Base-by-base conservation (phyloP, 2,888 invertebrate genomes). In the Pollenia amentaria region DNA sequence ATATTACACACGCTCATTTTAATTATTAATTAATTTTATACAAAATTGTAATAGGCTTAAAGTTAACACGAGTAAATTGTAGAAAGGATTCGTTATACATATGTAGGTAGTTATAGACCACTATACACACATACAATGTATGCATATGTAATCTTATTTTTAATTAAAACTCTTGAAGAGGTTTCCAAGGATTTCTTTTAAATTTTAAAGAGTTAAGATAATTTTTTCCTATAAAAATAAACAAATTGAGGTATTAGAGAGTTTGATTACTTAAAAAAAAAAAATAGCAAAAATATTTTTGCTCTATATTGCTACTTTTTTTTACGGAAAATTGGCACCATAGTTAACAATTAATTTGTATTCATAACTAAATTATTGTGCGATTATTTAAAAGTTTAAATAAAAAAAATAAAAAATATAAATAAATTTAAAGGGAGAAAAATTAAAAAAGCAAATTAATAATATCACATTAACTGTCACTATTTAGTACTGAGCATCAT, bases 301-400 rank as follows among this genome's bases (percentile, higher is more conserved):
- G 62, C 75, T 60, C 38, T 64, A 16, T 46, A 18, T 53, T 29
- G 29, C 8, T 53, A 29, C 8, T n/a, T 48, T 53, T 29, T 79
- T 53, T 9, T n/a, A n/a, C 67, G 62, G 48, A 80, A 72, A 75
- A 75, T 82, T 75, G 75, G 73, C 75, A 73, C 65, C 55, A 60
- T 60, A 69, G n/a, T 40, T 53, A 48, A 64, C n/a, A 46, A 69
- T 38, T 51, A 69, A 48, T 55, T 42, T 53, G 12, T 42, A 1
- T 42, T 29, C 42, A 62, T 10, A 62, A 62, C 9, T 9, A 18
- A 21, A 55, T 21, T 55, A 55, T 55, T 12, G 6, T n/a, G 55
- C 8, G 14, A 42, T 11, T 44, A 57, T 55, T 62, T 73, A 11
- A 51, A 64, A 12, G 40, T 46, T 46, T 44, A 42, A 67, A 77